Percentiles rank a stretch among this genome's conserved stretches.
phyloP scores from a whole-genome alignment of 2,113 vertebrate species.

The Gymnorhina tibicen region DNA sequence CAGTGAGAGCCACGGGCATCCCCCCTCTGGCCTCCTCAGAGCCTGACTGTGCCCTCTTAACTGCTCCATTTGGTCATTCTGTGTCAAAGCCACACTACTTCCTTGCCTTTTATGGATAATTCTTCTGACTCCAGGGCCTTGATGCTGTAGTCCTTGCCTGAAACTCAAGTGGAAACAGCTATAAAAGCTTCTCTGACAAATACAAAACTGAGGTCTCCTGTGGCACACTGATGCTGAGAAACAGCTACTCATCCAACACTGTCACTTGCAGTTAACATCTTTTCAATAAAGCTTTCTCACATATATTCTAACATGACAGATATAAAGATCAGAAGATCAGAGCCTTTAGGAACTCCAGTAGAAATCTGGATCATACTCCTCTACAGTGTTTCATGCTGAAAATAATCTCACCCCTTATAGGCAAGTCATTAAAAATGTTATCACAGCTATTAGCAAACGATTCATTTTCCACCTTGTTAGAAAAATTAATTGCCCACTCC shows the following conservation, averaged over 20 bases:
- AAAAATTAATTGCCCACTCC: not conserved
- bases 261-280: not conserved
- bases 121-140: not conserved
- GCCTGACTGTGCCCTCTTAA: not conserved
- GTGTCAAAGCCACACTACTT: not conserved
- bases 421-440: constrained; percentile 30
- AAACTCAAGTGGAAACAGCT: not conserved
- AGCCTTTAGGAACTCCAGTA: not conserved
- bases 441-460: not conserved
- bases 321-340: not conserved
- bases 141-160: not conserved
- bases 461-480: not conserved
- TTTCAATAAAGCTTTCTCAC: not conserved
- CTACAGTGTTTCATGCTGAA: not conserved
- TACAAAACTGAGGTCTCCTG: not conserved
- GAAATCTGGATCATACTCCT: not conserved
- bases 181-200: not conserved
- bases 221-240: not conserved
- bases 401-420: not conserved
- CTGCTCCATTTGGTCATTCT: not conserved
- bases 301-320: not conserved
- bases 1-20: not conserved
- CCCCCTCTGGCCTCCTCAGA: not conserved
- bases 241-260: not conserved
- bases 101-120: not conserved